phyloP scores from a whole-genome alignment of 1,140 invertebrate species.

The Agrypnia vestita region DNA sequence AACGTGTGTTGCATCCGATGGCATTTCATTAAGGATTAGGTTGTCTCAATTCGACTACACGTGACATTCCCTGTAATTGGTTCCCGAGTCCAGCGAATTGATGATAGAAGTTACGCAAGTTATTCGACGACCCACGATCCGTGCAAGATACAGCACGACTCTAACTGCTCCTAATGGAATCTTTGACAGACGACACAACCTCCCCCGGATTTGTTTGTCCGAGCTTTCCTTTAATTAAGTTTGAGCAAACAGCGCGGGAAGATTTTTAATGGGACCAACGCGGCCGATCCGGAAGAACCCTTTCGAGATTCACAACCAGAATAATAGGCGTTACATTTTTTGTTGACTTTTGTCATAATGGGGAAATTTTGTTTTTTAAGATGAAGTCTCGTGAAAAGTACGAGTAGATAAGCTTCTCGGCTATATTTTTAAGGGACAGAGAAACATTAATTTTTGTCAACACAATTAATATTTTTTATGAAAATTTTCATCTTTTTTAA shows the following conservation, averaged over 20 bases:
- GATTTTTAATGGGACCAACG: slow-evolving; percentile 32
- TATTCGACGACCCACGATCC: background rate
- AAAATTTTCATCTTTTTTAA: too few species aligned
- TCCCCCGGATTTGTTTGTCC: slow-evolving; percentile 26
- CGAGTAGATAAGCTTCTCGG: slow-evolving; percentile 1
- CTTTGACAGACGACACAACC: slow-evolving; percentile 42
- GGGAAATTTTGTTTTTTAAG: background rate
- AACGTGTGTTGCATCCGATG: too few species aligned
- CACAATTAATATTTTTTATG: too few species aligned
- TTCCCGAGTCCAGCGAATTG: slow-evolving; percentile 10
- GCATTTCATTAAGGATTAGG: too few species aligned
- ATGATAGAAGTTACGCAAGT: slow-evolving; percentile 18
- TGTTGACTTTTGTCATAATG: slow-evolving; percentile 29
- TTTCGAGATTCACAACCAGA: slow-evolving; percentile 25
- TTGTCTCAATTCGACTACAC: background rate
- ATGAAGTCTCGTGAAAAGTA: background rate
- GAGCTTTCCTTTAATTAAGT: slow-evolving; percentile 37
- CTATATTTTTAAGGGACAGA: slow-evolving; percentile 5
- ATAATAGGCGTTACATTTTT: background rate
- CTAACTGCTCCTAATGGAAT: slow-evolving; percentile 33
- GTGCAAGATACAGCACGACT: slow-evolving; percentile 30
- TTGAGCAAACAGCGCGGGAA: slow-evolving; percentile 30
- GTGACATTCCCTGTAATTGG: slow-evolving; percentile 19
- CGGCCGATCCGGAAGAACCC: slow-evolving; percentile 17
- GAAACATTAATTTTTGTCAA: background rate